Percentiles rank a stretch among this genome's conserved stretches.
Evolutionary conservation across 2,888 invertebrate species (phyloP).

Genomic region (Tortricodes alternella): DNA sequence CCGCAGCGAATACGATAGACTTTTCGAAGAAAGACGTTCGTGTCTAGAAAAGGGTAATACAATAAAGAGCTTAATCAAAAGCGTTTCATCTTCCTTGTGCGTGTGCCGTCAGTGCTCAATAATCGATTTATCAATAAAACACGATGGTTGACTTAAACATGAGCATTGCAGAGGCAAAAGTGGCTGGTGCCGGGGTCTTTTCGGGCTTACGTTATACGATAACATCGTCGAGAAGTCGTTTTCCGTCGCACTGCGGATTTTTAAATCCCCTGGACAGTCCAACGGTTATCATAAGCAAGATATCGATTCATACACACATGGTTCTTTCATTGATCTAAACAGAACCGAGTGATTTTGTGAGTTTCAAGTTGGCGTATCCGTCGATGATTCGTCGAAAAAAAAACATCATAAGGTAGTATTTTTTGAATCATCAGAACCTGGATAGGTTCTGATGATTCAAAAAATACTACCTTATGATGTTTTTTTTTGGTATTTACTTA

Average conservation of each 20-base stretch:
- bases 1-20: background rate
- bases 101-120: too few relatives aligned
- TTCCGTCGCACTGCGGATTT: conserved; percentile 16
- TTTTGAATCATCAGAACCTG: too few relatives aligned
- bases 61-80: background rate
- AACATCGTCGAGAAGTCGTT: background rate
- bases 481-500: too few relatives aligned
- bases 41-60: background rate
- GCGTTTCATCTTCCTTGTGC: background rate
- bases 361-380: too few relatives aligned
- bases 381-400: too few relatives aligned
- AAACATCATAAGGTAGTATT: too few relatives aligned
- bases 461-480: too few relatives aligned
- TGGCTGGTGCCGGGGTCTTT: background rate
- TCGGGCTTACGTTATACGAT: background rate
- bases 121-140: too few relatives aligned
- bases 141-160: too few relatives aligned
- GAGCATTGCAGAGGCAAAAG: background rate
- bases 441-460: too few relatives aligned
- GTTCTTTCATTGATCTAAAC: background rate
- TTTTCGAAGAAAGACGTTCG: background rate
- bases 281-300: background rate
- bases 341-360: too few relatives aligned
- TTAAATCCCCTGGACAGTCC: conserved; percentile 16
- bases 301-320: background rate